Percentiles rank a stretch among this genome's conserved stretches.
Conservation (phyloP, 2,888 invertebrate species). For the Drosophila tanythrix region DNA sequence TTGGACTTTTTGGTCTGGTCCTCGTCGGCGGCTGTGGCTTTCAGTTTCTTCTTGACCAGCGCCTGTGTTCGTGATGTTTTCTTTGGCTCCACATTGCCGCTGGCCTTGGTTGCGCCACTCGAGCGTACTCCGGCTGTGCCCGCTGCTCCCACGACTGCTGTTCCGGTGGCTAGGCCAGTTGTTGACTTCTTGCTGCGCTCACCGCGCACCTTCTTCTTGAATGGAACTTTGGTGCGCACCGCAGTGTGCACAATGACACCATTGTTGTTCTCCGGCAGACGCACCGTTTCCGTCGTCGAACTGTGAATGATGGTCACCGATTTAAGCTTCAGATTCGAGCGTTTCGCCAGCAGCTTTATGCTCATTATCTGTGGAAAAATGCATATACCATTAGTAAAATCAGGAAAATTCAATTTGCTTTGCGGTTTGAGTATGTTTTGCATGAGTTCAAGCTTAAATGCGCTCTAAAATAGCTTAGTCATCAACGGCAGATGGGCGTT, state of each 20-base stretch:
- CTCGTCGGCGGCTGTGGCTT: conserved; percentile 75
- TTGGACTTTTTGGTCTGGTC: conserved; percentile 84
- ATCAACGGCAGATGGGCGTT: conserved; percentile 32
- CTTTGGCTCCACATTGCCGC: conserved; percentile 52
- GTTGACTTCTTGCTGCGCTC: conserved; percentile 78
- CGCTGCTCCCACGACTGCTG: conserved; percentile 44
- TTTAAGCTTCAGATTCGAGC: conserved; percentile 92
- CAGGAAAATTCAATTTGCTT: not conserved
- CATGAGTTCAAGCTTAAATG: conserved; percentile 35
- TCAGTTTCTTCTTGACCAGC: conserved; percentile 57
- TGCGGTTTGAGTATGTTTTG: conserved; percentile 1
- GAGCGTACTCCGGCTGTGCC: conserved; percentile 59
- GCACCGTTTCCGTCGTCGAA: conserved; percentile 94
- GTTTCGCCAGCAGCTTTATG: conserved; percentile 92
- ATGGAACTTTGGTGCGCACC: conserved; percentile 93
- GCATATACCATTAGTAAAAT: not conserved
- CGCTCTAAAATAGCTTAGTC: conserved; percentile 39
- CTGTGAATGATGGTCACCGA: conserved; percentile 95
- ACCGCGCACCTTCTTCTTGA: conserved; percentile 91
- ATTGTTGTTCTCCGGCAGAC: conserved; percentile 91
- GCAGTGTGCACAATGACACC: conserved; percentile 93
- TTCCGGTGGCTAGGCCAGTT: conserved; percentile 24
- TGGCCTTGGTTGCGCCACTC: conserved; percentile 64
- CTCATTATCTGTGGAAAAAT: conserved; percentile 89
- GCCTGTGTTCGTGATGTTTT: conserved; percentile 49